Conservation (phyloP, 2,888 invertebrate species). For the Stictocephala bisonia region DNA sequence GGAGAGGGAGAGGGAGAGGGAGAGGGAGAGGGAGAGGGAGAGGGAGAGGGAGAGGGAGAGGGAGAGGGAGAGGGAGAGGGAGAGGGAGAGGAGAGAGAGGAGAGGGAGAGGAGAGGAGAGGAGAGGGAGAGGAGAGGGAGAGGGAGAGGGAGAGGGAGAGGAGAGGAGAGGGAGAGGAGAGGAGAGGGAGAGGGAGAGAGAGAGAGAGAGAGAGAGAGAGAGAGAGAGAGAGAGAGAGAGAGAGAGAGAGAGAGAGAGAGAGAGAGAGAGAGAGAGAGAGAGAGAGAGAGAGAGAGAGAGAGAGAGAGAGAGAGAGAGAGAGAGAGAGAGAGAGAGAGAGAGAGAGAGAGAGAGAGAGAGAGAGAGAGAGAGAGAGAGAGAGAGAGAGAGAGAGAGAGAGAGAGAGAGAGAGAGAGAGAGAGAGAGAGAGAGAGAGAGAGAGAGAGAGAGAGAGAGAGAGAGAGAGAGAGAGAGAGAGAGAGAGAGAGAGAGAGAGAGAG, state of each 20-base stretch:
- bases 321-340: neutral
- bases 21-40: neutral
- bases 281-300: too few species aligned
- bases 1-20: slow-evolving; percentile 5
- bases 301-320: neutral
- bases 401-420: neutral
- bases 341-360: neutral
- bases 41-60: neutral
- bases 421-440: neutral
- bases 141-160: too few species aligned
- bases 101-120: too few species aligned
- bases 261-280: too few species aligned
- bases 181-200: too few species aligned
- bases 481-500: neutral
- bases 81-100: too few species aligned
- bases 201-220: too few species aligned
- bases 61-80: too few species aligned
- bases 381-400: neutral
- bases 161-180: too few species aligned
- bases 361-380: neutral
- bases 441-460: neutral
- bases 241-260: too few species aligned
- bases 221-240: too few species aligned
- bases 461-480: neutral
- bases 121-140: too few species aligned